Base-by-base conservation (phyloP, 2,888 invertebrate species). In the Schizaphis graminum region DNA sequence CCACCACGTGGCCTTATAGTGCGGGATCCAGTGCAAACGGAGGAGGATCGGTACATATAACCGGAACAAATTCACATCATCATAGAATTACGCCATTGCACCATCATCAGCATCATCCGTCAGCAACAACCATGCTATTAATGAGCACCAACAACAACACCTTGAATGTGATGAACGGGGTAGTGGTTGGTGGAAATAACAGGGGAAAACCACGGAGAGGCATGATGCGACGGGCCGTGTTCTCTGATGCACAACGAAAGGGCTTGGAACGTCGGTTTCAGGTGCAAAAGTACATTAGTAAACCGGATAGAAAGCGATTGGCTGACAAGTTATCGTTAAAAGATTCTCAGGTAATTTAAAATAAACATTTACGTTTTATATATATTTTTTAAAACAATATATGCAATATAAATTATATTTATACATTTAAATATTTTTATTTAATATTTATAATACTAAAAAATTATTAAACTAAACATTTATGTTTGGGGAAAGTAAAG, bases 211-310 rank as follows among this genome's bases (percentile, higher is more conserved):
- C 99, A 0, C 97, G 99, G 0, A 97, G 99, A 13, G 99, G 99
- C 1, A 99, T 99, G 99, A 98, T 99, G 98, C 96, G 99, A 85
- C 96, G 99, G 84, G 99, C 99, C 0, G 99, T 99, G 85, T 99
- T 99, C 97, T 98, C 98, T 5, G 99, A 99, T 96, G 97, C 98
- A 0, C 99, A 99, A 96, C 97, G 99, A 88, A 99, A 99, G 95
- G 99, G 99, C 0, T 96, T 99, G 95, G 99, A 99, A 96, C 98
- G 99, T 95, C 96, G 99, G 96, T 99, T 99, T 96, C 98, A 99
- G 96, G 97, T 98, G 92, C 99, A 99, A 96, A 99, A 99, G 96
- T 99, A 99, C 96, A 99, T 99, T 96, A 99, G 99, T 96, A 99
- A 99, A 96, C 99, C 99, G 0, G 99, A 99, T 96, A 97, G 99